Evolutionary conservation across 1,140 invertebrate species (phyloP).

Genomic region (Palaemon carinicauda): DNA sequence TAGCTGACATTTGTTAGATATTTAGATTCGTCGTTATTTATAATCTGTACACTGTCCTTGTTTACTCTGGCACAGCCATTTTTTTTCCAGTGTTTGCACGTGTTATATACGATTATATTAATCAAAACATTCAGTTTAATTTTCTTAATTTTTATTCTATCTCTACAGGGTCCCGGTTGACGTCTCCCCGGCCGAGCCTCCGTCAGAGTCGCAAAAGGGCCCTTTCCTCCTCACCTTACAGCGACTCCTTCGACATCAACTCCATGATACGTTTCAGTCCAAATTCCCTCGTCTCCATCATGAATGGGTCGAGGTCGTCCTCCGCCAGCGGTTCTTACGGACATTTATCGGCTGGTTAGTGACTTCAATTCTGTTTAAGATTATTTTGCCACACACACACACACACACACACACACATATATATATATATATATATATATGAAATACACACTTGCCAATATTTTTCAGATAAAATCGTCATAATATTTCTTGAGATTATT

Average conservation of each 20-base stretch:
- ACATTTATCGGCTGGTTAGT: conserved; percentile 84
- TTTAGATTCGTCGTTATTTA: too few relatives aligned
- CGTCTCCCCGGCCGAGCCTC: conserved; percentile 71
- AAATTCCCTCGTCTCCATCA: conserved; percentile 89
- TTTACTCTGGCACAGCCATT: too few relatives aligned
- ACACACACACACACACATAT: too few relatives aligned
- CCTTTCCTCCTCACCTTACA: conserved; percentile 92
- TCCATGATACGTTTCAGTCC: conserved; percentile 95
- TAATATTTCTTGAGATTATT: conserved; percentile 41
- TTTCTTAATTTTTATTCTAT: background rate
- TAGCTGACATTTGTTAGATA: too few relatives aligned
- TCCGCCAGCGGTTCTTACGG: conserved; percentile 90
- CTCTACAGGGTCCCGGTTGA: conserved; percentile 51
- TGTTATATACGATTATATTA: too few relatives aligned
- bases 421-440: too few relatives aligned
- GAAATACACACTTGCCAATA: background rate
- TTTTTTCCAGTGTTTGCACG: too few relatives aligned
- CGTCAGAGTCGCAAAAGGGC: conserved; percentile 87
- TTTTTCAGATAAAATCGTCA: background rate
- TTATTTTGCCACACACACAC: too few relatives aligned
- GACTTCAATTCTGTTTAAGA: too few relatives aligned
- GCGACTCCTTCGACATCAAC: conserved; percentile 92
- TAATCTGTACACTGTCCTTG: too few relatives aligned
- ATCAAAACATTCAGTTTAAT: too few relatives aligned
- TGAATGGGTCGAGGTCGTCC: conserved; percentile 85